Percentiles rank a stretch among this genome's conserved stretches.
Evolutionary conservation across 2,113 vertebrate species (phyloP).

Genomic region (Athene noctua): DNA sequence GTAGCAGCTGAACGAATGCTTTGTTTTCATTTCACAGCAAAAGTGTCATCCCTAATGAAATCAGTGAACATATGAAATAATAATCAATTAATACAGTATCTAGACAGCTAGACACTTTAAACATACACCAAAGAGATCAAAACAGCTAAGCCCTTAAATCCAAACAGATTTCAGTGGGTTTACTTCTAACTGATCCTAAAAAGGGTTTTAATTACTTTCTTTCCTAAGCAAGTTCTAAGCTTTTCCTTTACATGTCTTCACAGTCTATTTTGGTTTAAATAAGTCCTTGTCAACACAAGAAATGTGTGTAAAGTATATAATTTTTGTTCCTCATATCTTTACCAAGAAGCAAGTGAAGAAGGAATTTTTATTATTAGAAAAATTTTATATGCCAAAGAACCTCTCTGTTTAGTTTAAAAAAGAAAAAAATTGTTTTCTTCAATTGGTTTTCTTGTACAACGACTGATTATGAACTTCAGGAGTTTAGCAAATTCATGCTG

Average conservation of each 20-base stretch:
- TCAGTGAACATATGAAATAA: background rate
- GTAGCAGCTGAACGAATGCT: background rate
- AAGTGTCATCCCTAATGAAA: background rate
- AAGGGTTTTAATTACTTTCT: constrained; percentile 25
- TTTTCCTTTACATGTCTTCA: background rate
- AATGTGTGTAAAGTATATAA: background rate
- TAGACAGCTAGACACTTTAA: background rate
- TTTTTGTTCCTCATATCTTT: background rate
- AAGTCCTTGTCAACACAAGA: background rate
- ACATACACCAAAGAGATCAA: background rate
- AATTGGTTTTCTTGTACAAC: background rate
- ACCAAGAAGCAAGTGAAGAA: background rate
- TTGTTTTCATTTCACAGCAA: constrained; percentile 2
- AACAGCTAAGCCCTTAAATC: constrained; percentile 18
- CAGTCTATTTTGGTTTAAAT: background rate
- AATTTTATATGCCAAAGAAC: background rate
- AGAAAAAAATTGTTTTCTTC: background rate
- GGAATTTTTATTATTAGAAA: background rate
- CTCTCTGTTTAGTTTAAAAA: background rate
- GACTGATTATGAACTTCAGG: background rate
- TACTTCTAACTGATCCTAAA: constrained; percentile 20
- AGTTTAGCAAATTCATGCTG: background rate
- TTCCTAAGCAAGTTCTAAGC: background rate
- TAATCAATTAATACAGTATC: background rate
- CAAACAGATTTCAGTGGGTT: constrained; percentile 5